Conservation (phyloP, 2,113 vertebrate genomes). For the Seriola rivoliana region DNA sequence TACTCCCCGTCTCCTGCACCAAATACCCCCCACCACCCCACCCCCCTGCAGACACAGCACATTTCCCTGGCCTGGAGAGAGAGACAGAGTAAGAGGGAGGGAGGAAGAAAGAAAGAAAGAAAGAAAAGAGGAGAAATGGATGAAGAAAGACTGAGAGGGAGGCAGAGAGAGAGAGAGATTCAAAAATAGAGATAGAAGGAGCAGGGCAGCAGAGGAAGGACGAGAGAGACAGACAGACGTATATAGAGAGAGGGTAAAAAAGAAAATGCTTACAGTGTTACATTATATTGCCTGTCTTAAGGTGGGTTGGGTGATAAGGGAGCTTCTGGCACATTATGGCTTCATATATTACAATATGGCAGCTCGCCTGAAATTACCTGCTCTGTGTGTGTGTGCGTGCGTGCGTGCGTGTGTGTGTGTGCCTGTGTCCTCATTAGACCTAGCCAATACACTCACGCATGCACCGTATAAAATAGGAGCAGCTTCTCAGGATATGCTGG, state of each 20-base stretch:
- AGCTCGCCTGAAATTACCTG: neutral
- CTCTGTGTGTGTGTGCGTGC: neutral
- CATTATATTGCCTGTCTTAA: slow-evolving; percentile 44
- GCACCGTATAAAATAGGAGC: neutral
- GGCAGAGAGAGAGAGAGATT: slow-evolving; percentile 6
- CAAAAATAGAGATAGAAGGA: slow-evolving; percentile 6
- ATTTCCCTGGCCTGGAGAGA: slow-evolving; percentile 60
- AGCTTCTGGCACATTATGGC: slow-evolving; percentile 35
- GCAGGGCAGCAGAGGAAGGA: neutral
- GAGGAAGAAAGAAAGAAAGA: slow-evolving; percentile 12
- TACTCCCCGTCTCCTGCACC: slow-evolving; percentile 73
- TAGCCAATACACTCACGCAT: neutral
- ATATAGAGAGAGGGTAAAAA: neutral
- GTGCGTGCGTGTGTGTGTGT: slow-evolving; percentile 2
- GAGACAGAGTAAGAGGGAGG: neutral
- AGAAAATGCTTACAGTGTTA: slow-evolving; percentile 33
- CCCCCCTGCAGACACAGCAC: slow-evolving; percentile 76
- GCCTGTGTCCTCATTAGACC: slow-evolving; percentile 13
- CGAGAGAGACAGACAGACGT: neutral
- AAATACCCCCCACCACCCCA: slow-evolving; percentile 56
- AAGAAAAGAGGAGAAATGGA: slow-evolving; percentile 7
- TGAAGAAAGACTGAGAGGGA: slow-evolving; percentile 13
- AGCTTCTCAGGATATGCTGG: neutral
- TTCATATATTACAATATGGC: slow-evolving; percentile 37
- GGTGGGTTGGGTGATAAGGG: slow-evolving; percentile 23